Evolutionary conservation across 2,113 vertebrate species (phyloP), one percentile per base, ranked within the genome.

Genomic region (Pimephales promelas): DNA sequence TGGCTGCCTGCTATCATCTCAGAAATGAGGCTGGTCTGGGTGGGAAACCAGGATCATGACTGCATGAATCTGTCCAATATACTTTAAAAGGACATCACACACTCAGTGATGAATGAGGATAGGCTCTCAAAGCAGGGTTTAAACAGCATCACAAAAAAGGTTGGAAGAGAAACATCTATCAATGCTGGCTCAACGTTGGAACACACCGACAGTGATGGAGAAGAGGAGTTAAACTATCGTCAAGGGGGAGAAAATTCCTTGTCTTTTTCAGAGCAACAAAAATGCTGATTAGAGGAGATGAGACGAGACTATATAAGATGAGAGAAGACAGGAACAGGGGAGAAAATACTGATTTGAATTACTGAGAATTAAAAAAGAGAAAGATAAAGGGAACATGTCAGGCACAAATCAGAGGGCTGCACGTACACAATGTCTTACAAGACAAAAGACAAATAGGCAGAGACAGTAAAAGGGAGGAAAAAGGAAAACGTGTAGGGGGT

Each of bases 301-400:
- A 86, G 81, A 89, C 80, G 88, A 89, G 86, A 89, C 83, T 86
- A 89, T 79, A 47, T 81, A 61, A 76, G 84, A 86, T 22, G 78
- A 90, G 83, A 91, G 91, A 92, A 86, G 89, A 87, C 52, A 79
- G 88, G 90, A 77, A 79, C 86, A 16, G 26, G 36, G 73, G 2
- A 36, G 52, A 75, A 64, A 56, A 59, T 34, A 73, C 36, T 40
- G 26, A 40, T 26, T 59, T 61, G 56, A 24, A 78, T 78, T 78
- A 61, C 36, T 45, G 62, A 28, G 47, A 43, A 43, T 36, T 28
- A 24, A 79, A 36, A 83, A 57, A 73, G 26, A n/a, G 24, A 45
- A 40, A 56, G 73, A 75, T 22, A 54, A 52, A 76, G 11, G 20
- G 74, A 76, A 11, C 52, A 5, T 40, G 31, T 24, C 54, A 57